Evolutionary conservation across 2,888 invertebrate genomes (phyloP).

Genomic region (Clivina fossor): DNA sequence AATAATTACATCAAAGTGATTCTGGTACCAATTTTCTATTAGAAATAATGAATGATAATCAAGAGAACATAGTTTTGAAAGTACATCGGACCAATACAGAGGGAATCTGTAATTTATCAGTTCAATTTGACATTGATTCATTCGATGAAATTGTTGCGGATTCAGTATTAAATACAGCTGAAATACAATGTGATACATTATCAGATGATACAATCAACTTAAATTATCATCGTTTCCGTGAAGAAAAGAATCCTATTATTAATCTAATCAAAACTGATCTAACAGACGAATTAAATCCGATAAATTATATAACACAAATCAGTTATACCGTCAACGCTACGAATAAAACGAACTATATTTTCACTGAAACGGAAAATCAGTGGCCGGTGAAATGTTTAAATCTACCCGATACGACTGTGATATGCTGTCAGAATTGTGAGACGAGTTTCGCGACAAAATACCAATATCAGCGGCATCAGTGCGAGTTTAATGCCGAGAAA

Average conservation of each 20-base stretch:
- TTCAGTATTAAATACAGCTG: constrained; percentile 41
- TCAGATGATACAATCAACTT: constrained; percentile 41
- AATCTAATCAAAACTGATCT: constrained; percentile 44
- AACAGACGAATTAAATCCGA: constrained; percentile 43
- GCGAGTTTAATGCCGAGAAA: constrained; percentile 53
- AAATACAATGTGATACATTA: constrained; percentile 35
- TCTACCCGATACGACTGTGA: constrained; percentile 45
- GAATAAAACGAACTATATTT: constrained; percentile 36
- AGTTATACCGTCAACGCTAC: constrained; percentile 36
- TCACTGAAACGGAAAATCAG: constrained; percentile 16
- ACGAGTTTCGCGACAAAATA: constrained; percentile 54
- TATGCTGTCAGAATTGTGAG: constrained; percentile 53
- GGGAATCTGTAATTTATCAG: constrained; percentile 42
- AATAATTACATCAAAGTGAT: too few species aligned
- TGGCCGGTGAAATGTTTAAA: constrained; percentile 39
- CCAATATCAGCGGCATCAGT: constrained; percentile 53
- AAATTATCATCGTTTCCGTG: constrained; percentile 40
- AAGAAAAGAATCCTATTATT: constrained; percentile 43
- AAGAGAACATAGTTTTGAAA: constrained; percentile 46
- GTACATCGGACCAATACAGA: constrained; percentile 45
- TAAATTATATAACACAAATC: constrained; percentile 42
- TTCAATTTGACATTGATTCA: constrained; percentile 46
- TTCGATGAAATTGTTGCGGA: constrained; percentile 46
- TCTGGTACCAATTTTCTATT: too few species aligned
- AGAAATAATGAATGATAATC: too few species aligned